Evolutionary conservation across 2,113 vertebrate genomes (phyloP).

Genomic region (Gallinago paraguaiae): DNA sequence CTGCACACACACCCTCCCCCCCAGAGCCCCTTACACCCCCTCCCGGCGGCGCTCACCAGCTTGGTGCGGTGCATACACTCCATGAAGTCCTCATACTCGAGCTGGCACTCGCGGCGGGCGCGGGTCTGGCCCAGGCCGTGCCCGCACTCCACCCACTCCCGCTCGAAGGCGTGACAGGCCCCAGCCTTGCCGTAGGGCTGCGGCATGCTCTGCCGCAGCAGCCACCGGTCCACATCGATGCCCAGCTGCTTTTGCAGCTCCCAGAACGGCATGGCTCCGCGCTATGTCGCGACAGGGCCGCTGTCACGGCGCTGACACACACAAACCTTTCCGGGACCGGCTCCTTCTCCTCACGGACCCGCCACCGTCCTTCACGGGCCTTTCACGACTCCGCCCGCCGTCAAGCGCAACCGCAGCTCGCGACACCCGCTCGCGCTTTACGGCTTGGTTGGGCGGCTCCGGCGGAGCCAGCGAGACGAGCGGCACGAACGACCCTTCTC

Average conservation of each 20-base stretch:
- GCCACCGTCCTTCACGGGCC: background rate
- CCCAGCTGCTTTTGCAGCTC: conserved; percentile 83
- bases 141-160: conserved; percentile 91
- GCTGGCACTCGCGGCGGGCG: conserved; percentile 84
- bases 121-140: conserved; percentile 85
- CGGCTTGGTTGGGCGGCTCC: background rate
- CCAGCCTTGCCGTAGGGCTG: conserved; percentile 75
- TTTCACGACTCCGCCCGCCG: conserved; percentile 27
- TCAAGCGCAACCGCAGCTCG: background rate
- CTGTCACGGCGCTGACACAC: background rate
- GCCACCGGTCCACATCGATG: conserved; percentile 81
- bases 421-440: conserved; percentile 15
- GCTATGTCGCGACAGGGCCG: background rate
- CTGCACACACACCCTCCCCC: too few species aligned
- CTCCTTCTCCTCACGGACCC: conserved; percentile 74
- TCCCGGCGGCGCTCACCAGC: conserved; percentile 71
- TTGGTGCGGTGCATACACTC: conserved; percentile 88
- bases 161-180: conserved; percentile 90
- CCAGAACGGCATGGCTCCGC: conserved; percentile 86
- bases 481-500: rapidly evolving
- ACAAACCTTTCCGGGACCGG: background rate
- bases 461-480: background rate
- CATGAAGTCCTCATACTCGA: conserved; percentile 88
- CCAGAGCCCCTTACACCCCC: too few species aligned
- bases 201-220: conserved; percentile 77